Base-by-base conservation (phyloP, 37 sponge, comb jelly and placozoan species). In the Petrosia ficiformis region DNA sequence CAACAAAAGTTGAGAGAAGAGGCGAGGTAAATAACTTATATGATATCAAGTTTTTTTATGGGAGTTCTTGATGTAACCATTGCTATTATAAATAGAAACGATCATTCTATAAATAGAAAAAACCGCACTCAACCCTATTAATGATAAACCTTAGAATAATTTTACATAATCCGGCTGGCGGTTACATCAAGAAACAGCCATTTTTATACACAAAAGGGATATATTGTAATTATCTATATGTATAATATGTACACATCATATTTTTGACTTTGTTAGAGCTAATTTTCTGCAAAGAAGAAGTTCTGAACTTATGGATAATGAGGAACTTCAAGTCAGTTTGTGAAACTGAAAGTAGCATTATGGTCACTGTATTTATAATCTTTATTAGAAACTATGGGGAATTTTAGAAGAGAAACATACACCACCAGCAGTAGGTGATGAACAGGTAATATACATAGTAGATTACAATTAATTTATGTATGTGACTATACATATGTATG, bases 1-100 rank as follows among this genome's bases (percentile, higher is more conserved):
- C 84, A 73, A 14, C 95, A 92, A 74, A 97, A 97, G 67, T 82
- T 97, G 34, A 52, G 98, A 48, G 98, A 92, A 59, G 98, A 94
- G 34, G 82, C 95, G 2, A 78, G 98, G 79, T 79, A 32, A 28
- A 39, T 48, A 8, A 48, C 14, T 48, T 8, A 48, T 48, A 48
- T 19, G 54, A 14, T 19, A 19, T 48, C 14, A 48, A 19, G 54
- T 11, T 37, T 67, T 67, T n/a, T n/a, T n/a, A n/a, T n/a, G n/a
- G n/a, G n/a, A n/a, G n/a, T n/a, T n/a, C n/a, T n/a, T n/a, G n/a
- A n/a, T n/a, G n/a, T n/a, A n/a, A n/a, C n/a, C n/a, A n/a, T n/a
- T n/a, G n/a, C n/a, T n/a, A n/a, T n/a, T n/a, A n/a, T n/a, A n/a
- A n/a, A n/a, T n/a, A n/a, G n/a, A n/a, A n/a, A n/a, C n/a, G n/a